phyloP scores from a whole-genome alignment of 2,113 vertebrate species.

The Alces alces region DNA sequence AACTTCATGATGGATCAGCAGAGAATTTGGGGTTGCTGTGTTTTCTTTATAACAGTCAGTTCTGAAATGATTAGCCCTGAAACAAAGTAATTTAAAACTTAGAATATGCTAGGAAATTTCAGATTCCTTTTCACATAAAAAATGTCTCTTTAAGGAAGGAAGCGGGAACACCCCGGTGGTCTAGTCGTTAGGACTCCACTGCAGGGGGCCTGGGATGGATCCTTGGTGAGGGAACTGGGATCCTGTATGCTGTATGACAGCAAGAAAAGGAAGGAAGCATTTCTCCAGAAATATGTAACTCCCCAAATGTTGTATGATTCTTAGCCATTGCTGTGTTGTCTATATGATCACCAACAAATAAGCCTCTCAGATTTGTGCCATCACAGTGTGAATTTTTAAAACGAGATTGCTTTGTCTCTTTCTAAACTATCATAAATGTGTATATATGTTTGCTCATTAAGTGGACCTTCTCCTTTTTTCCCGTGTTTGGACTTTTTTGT shows the following conservation, averaged over 20 bases:
- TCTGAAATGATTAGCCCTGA: conserved; percentile 46
- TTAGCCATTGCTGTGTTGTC: not conserved
- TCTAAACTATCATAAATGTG: not conserved
- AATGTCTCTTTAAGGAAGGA: not conserved
- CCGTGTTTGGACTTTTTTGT: not conserved
- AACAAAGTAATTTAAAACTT: conserved; percentile 45
- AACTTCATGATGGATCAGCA: not conserved
- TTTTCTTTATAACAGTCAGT: conserved; percentile 18
- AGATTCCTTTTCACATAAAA: conserved; percentile 28
- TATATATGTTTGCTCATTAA: not conserved
- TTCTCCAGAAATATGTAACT: not conserved
- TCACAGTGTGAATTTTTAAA: conserved; percentile 1
- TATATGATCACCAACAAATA: not conserved
- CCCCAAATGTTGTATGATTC: not conserved
- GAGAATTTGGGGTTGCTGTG: not conserved
- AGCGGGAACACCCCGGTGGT: not conserved
- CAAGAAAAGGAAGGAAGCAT: not conserved
- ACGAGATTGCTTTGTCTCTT: not conserved
- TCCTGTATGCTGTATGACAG: not conserved
- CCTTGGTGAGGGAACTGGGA: not conserved
- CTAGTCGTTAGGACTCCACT: not conserved
- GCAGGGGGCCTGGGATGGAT: not conserved
- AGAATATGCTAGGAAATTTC: conserved; percentile 10
- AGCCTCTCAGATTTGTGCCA: not conserved
- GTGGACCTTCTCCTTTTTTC: not conserved